A percentile compares a stretch with the other conserved stretches of the same genome.
Evolutionary conservation across 2,888 invertebrate genomes (phyloP).

Genomic region (Cistogaster globosa): DNA sequence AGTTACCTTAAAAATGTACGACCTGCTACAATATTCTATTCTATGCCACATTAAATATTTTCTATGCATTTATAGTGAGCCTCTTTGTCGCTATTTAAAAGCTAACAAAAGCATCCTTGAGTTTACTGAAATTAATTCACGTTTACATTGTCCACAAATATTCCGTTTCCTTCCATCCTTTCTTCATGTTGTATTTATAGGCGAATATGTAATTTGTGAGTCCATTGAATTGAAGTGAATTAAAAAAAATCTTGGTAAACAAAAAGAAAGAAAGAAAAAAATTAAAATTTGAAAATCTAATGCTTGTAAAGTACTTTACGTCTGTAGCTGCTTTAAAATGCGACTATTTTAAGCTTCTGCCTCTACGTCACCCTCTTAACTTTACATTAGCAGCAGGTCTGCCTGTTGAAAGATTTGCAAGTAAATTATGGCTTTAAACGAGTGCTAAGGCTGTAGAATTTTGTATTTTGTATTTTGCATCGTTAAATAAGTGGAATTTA

Average conservation of each 20-base stretch:
- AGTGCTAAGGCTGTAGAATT: constrained; percentile 32
- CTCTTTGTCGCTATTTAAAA: constrained; percentile 37
- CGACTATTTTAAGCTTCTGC: constrained; percentile 7
- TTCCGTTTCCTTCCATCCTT: background rate
- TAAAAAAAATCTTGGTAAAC: background rate
- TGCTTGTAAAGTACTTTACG: constrained; percentile 39
- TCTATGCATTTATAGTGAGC: constrained; percentile 27
- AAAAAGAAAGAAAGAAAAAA: background rate
- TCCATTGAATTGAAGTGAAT: constrained; percentile 30
- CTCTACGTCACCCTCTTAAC: background rate
- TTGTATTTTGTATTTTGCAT: constrained; percentile 38
- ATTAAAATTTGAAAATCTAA: constrained; percentile 35
- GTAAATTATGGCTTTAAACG: constrained; percentile 42
- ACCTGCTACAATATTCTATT: constrained; percentile 33
- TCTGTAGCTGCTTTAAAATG: constrained; percentile 43
- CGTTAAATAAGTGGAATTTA: constrained; percentile 6
- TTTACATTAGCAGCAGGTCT: background rate
- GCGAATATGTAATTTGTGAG: constrained; percentile 31
- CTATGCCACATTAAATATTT: constrained; percentile 13
- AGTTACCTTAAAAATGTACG: constrained; percentile 47
- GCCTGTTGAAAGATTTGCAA: background rate
- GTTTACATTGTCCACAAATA: constrained; percentile 18
- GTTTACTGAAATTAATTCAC: constrained; percentile 54
- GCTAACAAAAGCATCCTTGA: constrained; percentile 58
- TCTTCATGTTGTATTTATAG: background rate